A percentile compares a stretch with the other conserved stretches of the same genome.
Evolutionary conservation across 2,888 invertebrate genomes (phyloP).

Genomic region (Julus scandinavius): DNA sequence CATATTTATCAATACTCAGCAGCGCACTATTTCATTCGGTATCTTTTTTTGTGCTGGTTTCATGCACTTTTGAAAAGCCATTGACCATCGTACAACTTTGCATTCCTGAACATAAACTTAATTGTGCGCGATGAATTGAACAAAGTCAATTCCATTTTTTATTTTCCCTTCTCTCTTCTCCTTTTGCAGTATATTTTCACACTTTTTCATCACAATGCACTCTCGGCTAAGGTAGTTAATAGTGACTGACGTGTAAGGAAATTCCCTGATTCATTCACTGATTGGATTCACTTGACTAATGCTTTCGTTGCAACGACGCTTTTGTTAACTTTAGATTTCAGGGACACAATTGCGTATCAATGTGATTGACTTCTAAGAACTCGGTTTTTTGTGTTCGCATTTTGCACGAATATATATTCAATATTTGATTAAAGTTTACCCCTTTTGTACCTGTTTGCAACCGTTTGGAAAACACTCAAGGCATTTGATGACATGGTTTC

Average conservation of each 20-base stretch:
- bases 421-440: slow-evolving; percentile 28
- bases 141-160: slow-evolving; percentile 31
- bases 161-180: background rate
- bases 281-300: slow-evolving; percentile 49
- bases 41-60: background rate
- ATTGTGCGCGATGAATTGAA: slow-evolving; percentile 37
- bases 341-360: slow-evolving; percentile 31
- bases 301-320: slow-evolving; percentile 45
- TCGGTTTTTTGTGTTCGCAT: background rate
- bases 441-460: background rate
- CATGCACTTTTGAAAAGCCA: slow-evolving; percentile 35
- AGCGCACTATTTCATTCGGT: background rate
- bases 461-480: background rate
- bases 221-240: slow-evolving; percentile 28
- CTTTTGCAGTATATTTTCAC: slow-evolving; percentile 30
- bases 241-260: slow-evolving; percentile 46
- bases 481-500: background rate
- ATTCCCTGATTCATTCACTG: slow-evolving; percentile 50
- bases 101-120: slow-evolving; percentile 45
- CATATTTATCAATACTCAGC: background rate
- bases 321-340: slow-evolving; percentile 44
- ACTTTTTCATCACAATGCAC: slow-evolving; percentile 44
- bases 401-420: background rate
- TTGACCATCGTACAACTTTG: slow-evolving; percentile 31
- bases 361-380: slow-evolving; percentile 31